Evolutionary conservation across 2,888 invertebrate species (phyloP).

Genomic region (Apodemia mormo): DNA sequence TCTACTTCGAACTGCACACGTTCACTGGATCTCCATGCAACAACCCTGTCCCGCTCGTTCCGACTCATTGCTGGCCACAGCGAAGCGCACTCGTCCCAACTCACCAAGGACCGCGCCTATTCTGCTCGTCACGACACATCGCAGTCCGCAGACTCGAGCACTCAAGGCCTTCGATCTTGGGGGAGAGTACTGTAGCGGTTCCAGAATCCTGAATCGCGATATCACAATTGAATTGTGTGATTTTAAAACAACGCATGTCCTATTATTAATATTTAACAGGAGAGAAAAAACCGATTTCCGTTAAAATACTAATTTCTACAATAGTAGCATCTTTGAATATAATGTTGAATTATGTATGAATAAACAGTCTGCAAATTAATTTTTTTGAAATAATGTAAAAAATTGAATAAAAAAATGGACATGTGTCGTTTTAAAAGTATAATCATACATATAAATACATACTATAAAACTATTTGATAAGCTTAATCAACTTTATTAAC

Average conservation of each 20-base stretch:
- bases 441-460: neutral
- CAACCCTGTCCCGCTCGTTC: no score
- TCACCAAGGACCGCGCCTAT: no score
- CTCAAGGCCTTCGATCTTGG: no score
- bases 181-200: no score
- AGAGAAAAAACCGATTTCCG: no score
- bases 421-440: constrained; percentile 1
- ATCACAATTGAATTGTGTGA: neutral
- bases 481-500: neutral
- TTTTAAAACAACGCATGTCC: neutral
- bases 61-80: no score
- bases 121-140: no score
- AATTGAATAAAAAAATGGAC: constrained; percentile 9
- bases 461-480: constrained; percentile 6
- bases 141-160: no score
- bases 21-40: no score
- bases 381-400: neutral
- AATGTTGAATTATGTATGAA: neutral
- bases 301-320: neutral
- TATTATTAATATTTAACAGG: neutral
- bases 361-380: neutral
- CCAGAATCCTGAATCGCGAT: no score
- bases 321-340: neutral
- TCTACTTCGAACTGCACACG: no score
- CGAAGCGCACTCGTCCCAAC: no score